Evolutionary conservation across 2,797 vertebrate genomes (phyloP).

Genomic region (Lerista edwardsae): DNA sequence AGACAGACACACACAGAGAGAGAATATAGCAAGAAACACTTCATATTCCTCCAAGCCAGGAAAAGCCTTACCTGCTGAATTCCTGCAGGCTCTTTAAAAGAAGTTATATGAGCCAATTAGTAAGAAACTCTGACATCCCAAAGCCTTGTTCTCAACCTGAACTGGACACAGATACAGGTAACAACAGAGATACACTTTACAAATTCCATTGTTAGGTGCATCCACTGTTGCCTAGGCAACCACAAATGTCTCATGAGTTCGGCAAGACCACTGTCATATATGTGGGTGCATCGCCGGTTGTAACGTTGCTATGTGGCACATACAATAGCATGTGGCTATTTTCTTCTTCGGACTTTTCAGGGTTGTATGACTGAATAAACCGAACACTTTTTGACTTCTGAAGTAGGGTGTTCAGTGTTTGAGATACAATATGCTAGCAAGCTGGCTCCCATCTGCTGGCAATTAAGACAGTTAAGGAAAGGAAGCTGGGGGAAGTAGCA

Average conservation of each 20-base stretch:
- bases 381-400: not conserved
- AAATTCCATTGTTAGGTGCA: no score
- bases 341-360: not conserved
- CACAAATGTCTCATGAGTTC: no score
- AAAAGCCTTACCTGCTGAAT: not conserved
- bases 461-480: slow-evolving; percentile 4
- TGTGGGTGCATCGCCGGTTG: no score
- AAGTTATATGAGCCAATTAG: not conserved
- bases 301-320: no score
- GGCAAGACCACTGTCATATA: no score
- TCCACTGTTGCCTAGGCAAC: no score
- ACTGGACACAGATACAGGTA: no score
- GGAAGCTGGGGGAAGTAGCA: not conserved
- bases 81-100: not conserved
- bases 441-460: not conserved
- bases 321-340: no score
- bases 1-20: no score
- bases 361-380: not conserved
- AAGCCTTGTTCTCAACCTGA: not conserved
- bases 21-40: not conserved
- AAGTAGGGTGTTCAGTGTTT: not conserved
- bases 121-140: not conserved
- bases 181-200: no score
- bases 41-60: not conserved
- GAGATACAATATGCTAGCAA: not conserved